Evolutionary conservation across 2,888 invertebrate species (phyloP).

Genomic region (Ectropis crepuscularia): DNA sequence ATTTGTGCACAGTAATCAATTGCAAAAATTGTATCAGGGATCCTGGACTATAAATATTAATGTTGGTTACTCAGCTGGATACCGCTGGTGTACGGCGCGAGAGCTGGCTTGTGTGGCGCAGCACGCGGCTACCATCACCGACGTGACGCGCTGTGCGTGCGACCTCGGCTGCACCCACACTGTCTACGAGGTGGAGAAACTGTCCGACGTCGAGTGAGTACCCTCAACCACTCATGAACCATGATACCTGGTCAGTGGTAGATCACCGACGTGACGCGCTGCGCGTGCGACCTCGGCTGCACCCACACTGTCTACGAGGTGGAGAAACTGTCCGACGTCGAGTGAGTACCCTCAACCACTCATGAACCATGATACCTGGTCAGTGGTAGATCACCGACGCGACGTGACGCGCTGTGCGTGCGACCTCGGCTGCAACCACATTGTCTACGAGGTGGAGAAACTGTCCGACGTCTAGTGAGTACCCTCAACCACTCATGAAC

Average conservation of each 20-base stretch:
- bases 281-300: constrained; percentile 90
- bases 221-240: background rate
- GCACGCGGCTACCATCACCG: constrained; percentile 81
- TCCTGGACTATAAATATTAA: too few species aligned
- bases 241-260: too few species aligned
- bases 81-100: constrained; percentile 84
- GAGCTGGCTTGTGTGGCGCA: constrained; percentile 86
- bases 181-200: constrained; percentile 90
- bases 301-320: constrained; percentile 90
- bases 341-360: constrained; percentile 63
- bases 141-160: constrained; percentile 87
- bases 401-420: constrained; percentile 88
- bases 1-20: too few species aligned
- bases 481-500: background rate
- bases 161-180: constrained; percentile 90
- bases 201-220: constrained; percentile 86
- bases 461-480: constrained; percentile 75
- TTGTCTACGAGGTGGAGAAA: constrained; percentile 90
- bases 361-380: too few species aligned
- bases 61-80: constrained; percentile 66
- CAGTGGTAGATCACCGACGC: too few species aligned
- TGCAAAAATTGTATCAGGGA: too few species aligned
- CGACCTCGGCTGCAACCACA: constrained; percentile 90
- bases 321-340: constrained; percentile 87
- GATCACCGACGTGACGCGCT: constrained; percentile 86